Conservation (phyloP, 2,888 invertebrate genomes). For the Chloroclystis v-ata region DNA sequence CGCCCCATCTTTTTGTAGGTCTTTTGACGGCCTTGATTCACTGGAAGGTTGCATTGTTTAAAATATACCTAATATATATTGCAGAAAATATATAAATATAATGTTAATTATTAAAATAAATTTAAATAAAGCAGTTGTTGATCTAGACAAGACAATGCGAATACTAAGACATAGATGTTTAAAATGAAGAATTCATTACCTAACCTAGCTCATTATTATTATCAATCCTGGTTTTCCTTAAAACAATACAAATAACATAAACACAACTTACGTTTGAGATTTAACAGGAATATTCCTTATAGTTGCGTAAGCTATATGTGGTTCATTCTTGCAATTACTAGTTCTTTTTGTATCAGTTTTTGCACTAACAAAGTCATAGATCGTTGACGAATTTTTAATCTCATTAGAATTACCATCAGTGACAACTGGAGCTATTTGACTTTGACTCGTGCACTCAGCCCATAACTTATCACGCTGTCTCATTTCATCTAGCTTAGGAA, state of each 20-base stretch:
- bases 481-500: slow-evolving; percentile 72
- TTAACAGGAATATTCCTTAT: slow-evolving; percentile 33
- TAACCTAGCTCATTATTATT: no score
- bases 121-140: no score
- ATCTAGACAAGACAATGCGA: neutral
- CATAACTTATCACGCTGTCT: slow-evolving; percentile 63
- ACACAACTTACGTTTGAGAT: slow-evolving; percentile 44
- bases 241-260: no score
- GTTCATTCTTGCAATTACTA: slow-evolving; percentile 25
- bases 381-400: slow-evolving; percentile 43
- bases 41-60: slow-evolving; percentile 38
- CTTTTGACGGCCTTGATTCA: slow-evolving; percentile 42
- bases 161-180: no score
- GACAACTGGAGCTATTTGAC: slow-evolving; percentile 34
- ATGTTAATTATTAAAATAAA: no score
- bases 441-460: slow-evolving; percentile 48
- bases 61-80: neutral
- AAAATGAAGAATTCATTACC: no score
- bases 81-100: neutral
- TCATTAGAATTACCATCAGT: slow-evolving; percentile 67
- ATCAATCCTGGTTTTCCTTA: no score
- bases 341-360: slow-evolving; percentile 31
- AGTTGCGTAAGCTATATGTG: slow-evolving; percentile 17
- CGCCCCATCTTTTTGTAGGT: slow-evolving; percentile 43
- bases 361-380: slow-evolving; percentile 28